These are phyloP conservation scores for Aporophyla nigra DNA, from an alignment of 2,888 invertebrate genomes.

Conservation along the genomic window DNA sequence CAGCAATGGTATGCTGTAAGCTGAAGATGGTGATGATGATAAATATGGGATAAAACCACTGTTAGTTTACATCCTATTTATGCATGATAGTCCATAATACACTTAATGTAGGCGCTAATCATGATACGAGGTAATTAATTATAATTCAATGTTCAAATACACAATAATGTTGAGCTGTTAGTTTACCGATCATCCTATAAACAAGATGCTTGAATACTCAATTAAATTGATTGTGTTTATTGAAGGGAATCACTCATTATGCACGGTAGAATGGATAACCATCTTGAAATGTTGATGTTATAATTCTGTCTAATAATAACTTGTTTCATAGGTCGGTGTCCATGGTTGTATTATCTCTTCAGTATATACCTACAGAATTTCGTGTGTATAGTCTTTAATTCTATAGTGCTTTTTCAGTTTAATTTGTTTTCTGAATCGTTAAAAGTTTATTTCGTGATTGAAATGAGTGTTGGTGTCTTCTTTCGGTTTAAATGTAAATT, in stretches of 20 bases:
- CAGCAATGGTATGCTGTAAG: no score
- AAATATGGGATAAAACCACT: neutral
- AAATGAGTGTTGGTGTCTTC: constrained; percentile 2
- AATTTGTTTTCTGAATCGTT: constrained; percentile 10
- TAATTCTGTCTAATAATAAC: constrained; percentile 15
- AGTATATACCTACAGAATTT: no score
- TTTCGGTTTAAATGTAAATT: constrained; percentile 14
- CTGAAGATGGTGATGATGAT: no score
- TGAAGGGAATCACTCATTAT: constrained; percentile 62
- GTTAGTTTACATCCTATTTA: constrained; percentile 17
- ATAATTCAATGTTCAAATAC: constrained; percentile 69
- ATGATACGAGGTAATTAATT: constrained; percentile 56
- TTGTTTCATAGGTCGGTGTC: neutral
- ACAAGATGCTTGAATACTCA: constrained; percentile 73
- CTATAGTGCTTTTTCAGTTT: constrained; percentile 18
- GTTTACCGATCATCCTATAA: constrained; percentile 73
- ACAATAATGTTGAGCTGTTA: constrained; percentile 72
- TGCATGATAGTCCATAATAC: neutral
- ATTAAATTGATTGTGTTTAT: constrained; percentile 70
- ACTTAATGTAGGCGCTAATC: constrained; percentile 36
- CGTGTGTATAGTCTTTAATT: constrained; percentile 14
- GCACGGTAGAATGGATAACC: constrained; percentile 48
- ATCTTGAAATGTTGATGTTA: constrained; percentile 32
- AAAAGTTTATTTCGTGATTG: constrained; percentile 15
- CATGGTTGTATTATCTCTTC: neutral